Evolutionary conservation across 2,113 vertebrate genomes (phyloP).

Genomic region (Illadopsis cleaveri): DNA sequence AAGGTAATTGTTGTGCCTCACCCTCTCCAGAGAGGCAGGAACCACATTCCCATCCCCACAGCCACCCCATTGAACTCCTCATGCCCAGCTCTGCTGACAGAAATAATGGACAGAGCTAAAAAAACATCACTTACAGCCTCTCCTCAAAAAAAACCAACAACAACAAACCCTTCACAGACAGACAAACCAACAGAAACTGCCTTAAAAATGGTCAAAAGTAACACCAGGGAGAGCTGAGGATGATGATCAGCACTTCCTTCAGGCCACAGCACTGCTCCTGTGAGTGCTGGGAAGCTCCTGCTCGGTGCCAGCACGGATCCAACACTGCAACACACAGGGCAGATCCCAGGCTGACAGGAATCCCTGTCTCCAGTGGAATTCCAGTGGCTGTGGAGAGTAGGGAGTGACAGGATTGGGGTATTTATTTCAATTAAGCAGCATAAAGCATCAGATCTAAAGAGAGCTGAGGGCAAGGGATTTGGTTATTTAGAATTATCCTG

Average conservation of each 20-base stretch:
- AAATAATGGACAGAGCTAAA: background rate
- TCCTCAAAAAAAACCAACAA: background rate
- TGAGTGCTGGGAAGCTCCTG: background rate
- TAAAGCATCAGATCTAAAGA: background rate
- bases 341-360: background rate
- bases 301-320: background rate
- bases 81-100: background rate
- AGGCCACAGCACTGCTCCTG: background rate
- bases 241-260: rapidly evolving
- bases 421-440: constrained; percentile 36
- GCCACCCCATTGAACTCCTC: background rate
- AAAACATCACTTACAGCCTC: background rate
- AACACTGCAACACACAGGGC: rapidly evolving
- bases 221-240: background rate
- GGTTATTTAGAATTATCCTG: constrained; percentile 31
- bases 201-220: background rate
- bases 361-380: background rate
- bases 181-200: background rate
- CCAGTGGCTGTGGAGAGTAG: background rate
- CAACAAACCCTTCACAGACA: background rate
- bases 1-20: background rate
- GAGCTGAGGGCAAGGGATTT: constrained; percentile 32
- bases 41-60: background rate
- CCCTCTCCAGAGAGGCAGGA: background rate
- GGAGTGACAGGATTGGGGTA: background rate